phyloP scores from a whole-genome alignment of 2,113 vertebrate species.

The Polypterus bichir region DNA sequence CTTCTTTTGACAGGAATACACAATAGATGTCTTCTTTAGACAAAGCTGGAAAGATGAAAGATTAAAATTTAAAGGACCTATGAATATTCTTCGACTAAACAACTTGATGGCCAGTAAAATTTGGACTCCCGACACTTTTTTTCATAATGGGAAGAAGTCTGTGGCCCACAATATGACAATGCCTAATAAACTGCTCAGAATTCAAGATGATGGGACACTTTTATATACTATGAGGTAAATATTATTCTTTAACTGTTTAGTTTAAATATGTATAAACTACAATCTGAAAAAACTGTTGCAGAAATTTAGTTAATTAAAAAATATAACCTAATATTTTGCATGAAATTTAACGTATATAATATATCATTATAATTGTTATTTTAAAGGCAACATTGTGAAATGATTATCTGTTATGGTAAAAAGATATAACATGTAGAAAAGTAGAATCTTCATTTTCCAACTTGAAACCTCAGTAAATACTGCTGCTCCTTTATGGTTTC shows the following conservation, averaged over 20 bases:
- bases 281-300: neutral
- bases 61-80: slow-evolving; percentile 75
- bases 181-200: slow-evolving; percentile 76
- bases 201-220: slow-evolving; percentile 73
- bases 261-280: neutral
- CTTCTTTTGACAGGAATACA: slow-evolving; percentile 59
- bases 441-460: too few relatives aligned
- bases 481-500: too few relatives aligned
- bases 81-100: slow-evolving; percentile 77
- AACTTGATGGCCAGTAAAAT: slow-evolving; percentile 87
- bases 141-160: slow-evolving; percentile 81
- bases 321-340: too few relatives aligned
- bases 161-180: slow-evolving; percentile 86
- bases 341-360: too few relatives aligned
- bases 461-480: too few relatives aligned
- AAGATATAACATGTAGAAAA: too few relatives aligned
- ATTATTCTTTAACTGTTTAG: neutral
- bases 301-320: neutral
- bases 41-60: slow-evolving; percentile 82
- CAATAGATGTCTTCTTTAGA: slow-evolving; percentile 79
- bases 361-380: too few relatives aligned
- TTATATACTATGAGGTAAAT: slow-evolving; percentile 75
- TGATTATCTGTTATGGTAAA: too few relatives aligned
- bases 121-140: slow-evolving; percentile 82
- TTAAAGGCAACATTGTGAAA: too few relatives aligned